Conservation (phyloP, 2,797 vertebrate genomes). For the Eidolon dupreanum region DNA sequence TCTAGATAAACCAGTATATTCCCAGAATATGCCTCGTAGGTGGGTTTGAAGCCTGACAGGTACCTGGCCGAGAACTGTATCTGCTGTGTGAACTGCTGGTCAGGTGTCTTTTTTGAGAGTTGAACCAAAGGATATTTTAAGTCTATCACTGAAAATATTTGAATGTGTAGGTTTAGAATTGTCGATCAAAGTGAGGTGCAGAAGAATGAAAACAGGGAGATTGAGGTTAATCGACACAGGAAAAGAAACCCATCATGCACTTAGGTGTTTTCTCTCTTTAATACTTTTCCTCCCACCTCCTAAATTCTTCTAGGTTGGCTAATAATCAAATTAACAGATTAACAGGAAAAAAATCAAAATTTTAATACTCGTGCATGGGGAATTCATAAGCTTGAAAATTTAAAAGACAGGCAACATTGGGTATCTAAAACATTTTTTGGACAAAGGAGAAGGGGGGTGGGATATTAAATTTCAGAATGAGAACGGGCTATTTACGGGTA, state of each 20-base stretch:
- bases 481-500: too few relatives aligned
- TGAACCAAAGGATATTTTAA: slow-evolving; percentile 6
- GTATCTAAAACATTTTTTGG: too few relatives aligned
- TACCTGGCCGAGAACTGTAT: not conserved
- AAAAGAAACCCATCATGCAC: not conserved
- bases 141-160: not conserved
- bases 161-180: not conserved
- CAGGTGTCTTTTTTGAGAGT: slow-evolving; percentile 40
- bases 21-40: not conserved
- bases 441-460: too few relatives aligned
- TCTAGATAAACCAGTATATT: not conserved
- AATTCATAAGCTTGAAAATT: too few relatives aligned
- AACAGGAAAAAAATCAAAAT: too few relatives aligned
- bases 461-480: too few relatives aligned
- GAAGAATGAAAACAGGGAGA: not conserved
- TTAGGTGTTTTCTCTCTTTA: not conserved
- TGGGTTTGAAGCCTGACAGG: not conserved
- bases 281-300: too few relatives aligned
- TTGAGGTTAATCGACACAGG: not conserved
- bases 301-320: too few relatives aligned
- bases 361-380: too few relatives aligned
- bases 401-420: too few relatives aligned
- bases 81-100: slow-evolving; percentile 1
- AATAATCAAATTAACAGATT: too few relatives aligned
- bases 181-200: not conserved